Percentiles rank a stretch among this genome's conserved stretches.
Conservation (phyloP, 2,113 vertebrate genomes). For the Xenopus tropicalis region UCB_Xtro_10.0 CM004448.2:142852501-142853000, state of each 20-base stretch:
- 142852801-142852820: conserved; percentile 19
- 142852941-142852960: no score
- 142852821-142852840: conserved; percentile 17
- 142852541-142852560: no score
- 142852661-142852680: neutral
- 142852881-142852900: conserved; percentile 18
- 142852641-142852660: neutral
- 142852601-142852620: conserved; percentile 1
- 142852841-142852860: conserved; percentile 9
- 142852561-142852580: no score
- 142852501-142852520: no score
- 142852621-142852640: neutral
- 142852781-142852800: conserved; percentile 30
- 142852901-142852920: neutral
- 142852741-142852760: conserved; percentile 37
- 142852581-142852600: neutral
- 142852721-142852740: conserved; percentile 22
- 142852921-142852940: no score
- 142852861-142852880: conserved; percentile 15
- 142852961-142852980: no score
- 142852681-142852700: conserved; percentile 20
- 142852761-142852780: conserved; percentile 34
- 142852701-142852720: conserved; percentile 19
- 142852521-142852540: no score
- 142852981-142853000: no score